Percentiles rank a stretch among this genome's conserved stretches.
These are phyloP conservation scores for Myxocyprinus asiaticus DNA, from an alignment of 2,113 vertebrate genomes.

Conservation along the genomic window DNA sequence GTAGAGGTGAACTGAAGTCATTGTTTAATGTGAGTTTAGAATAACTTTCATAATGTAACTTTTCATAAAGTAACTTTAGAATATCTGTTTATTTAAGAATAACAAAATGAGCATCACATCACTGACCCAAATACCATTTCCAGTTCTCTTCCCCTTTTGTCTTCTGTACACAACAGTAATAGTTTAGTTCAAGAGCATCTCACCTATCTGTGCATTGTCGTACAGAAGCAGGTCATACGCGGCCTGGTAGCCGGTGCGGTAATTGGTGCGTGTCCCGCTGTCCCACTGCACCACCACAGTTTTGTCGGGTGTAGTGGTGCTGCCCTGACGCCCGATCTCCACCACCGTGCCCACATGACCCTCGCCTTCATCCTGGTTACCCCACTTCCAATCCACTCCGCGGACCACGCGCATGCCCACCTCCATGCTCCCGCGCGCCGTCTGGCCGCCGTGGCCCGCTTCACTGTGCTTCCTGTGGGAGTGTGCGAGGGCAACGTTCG, in stretches of 20 bases:
- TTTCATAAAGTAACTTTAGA: no score
- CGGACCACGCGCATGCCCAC: slow-evolving; percentile 97
- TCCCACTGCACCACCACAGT: slow-evolving; percentile 99
- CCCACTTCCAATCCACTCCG: slow-evolving; percentile 96
- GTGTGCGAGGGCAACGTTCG: slow-evolving; percentile 32
- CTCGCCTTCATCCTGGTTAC: slow-evolving; percentile 92
- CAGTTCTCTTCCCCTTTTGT: no score
- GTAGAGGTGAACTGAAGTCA: no score
- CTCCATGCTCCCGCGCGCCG: slow-evolving; percentile 84
- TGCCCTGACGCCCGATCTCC: slow-evolving; percentile 93
- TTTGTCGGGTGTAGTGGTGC: slow-evolving; percentile 94
- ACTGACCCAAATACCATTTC: no score
- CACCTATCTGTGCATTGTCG: slow-evolving; percentile 96
- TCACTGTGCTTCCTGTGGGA: slow-evolving; percentile 56
- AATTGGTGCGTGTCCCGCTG: slow-evolving; percentile 95
- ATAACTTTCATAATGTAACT: no score
- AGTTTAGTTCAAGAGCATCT: slow-evolving; percentile 35
- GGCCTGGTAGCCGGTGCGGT: slow-evolving; percentile 94
- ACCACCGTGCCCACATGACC: slow-evolving; percentile 96
- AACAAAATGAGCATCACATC: no score
- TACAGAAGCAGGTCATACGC: slow-evolving; percentile 93
- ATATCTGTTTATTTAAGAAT: no score
- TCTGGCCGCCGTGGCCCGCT: slow-evolving; percentile 51
- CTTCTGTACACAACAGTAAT: no score
- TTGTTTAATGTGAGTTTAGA: no score